Evolutionary conservation across 2,797 vertebrate species (phyloP).

Genomic region (Aulostomus chinensis): DNA sequence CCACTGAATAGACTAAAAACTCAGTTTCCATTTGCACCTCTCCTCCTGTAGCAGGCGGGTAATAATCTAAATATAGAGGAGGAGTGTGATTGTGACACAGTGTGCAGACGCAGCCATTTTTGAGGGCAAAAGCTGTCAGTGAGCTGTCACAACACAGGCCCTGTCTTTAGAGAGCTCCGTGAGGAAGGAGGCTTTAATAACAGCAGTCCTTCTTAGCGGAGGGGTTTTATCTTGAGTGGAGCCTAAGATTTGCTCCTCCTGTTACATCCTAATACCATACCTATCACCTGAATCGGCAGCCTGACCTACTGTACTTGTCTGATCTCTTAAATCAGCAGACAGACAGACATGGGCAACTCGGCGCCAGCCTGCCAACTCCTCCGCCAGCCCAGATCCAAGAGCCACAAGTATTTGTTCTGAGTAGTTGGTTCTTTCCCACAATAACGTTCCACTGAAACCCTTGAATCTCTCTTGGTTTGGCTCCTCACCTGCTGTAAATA

Average conservation of each 20-base stretch:
- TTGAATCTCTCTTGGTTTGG: not conserved
- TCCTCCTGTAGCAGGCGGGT: conserved; percentile 8
- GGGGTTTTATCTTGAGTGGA: too few species aligned
- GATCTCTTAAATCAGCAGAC: conserved; percentile 1
- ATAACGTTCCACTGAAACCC: not conserved
- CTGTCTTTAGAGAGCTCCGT: conserved; percentile 1
- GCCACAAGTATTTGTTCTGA: not conserved
- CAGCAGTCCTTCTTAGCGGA: not conserved
- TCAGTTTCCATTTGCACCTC: conserved; percentile 6
- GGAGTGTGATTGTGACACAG: conserved; percentile 9
- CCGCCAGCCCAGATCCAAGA: not conserved
- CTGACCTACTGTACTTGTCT: conserved; percentile 11
- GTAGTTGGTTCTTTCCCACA: not conserved
- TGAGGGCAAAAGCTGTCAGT: conserved; percentile 1
- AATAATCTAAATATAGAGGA: not conserved
- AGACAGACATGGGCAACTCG: not conserved
- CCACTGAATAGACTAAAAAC: conserved; percentile 17
- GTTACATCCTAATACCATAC: not conserved
- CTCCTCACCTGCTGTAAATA: not conserved
- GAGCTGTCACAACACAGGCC: conserved; percentile 5
- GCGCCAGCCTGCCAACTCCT: not conserved
- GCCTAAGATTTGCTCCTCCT: not conserved
- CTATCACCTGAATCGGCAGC: conserved; percentile 1
- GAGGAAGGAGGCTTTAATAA: conserved; percentile 8
- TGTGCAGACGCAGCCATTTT: conserved; percentile 20